Percentiles rank a stretch among this genome's conserved stretches.
These are phyloP conservation scores for Cetoscarus ocellatus DNA, from an alignment of 2,797 vertebrate genomes.

Conservation along the genomic window DNA sequence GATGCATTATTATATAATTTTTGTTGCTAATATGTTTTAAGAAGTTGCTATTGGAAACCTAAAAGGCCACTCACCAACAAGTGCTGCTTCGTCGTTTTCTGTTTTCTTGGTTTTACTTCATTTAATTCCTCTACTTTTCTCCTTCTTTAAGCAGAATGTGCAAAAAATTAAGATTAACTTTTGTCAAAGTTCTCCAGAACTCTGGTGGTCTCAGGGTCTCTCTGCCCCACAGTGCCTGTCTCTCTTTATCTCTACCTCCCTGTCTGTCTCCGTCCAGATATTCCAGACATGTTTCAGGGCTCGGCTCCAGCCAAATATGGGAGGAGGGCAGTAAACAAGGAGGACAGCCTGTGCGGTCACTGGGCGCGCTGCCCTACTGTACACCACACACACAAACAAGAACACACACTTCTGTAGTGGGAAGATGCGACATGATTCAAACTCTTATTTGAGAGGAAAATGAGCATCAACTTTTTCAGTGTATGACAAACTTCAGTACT, in stretches of 20 bases:
- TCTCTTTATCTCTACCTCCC: slow-evolving; percentile 46
- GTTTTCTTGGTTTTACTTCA: slow-evolving; percentile 15
- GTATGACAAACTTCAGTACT: no score
- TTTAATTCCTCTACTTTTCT: slow-evolving; percentile 20
- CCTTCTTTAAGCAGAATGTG: slow-evolving; percentile 3
- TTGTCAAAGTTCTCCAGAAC: background rate
- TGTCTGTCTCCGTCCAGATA: slow-evolving; percentile 74
- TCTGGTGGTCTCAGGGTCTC: slow-evolving; percentile 5
- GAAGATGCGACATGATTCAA: slow-evolving; percentile 4
- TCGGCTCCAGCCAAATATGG: slow-evolving; percentile 89
- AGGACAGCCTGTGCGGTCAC: slow-evolving; percentile 54
- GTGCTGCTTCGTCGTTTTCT: slow-evolving; percentile 14
- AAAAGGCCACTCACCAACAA: slow-evolving; percentile 60
- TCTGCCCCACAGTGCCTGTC: slow-evolving; percentile 21
- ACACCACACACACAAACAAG: slow-evolving; percentile 31
- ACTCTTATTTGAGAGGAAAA: no score
- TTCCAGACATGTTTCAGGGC: slow-evolving; percentile 85
- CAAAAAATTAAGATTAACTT: background rate
- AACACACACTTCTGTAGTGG: slow-evolving; percentile 11
- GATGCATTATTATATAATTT: background rate
- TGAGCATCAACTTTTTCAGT: no score
- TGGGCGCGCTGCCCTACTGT: slow-evolving; percentile 52
- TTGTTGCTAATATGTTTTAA: slow-evolving; percentile 2
- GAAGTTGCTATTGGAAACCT: background rate
- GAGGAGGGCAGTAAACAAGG: slow-evolving; percentile 80